A percentile compares a stretch with the other conserved stretches of the same genome.
Evolutionary conservation across 1,140 invertebrate species (phyloP).

Genomic region (Bombus difficillimus): DNA sequence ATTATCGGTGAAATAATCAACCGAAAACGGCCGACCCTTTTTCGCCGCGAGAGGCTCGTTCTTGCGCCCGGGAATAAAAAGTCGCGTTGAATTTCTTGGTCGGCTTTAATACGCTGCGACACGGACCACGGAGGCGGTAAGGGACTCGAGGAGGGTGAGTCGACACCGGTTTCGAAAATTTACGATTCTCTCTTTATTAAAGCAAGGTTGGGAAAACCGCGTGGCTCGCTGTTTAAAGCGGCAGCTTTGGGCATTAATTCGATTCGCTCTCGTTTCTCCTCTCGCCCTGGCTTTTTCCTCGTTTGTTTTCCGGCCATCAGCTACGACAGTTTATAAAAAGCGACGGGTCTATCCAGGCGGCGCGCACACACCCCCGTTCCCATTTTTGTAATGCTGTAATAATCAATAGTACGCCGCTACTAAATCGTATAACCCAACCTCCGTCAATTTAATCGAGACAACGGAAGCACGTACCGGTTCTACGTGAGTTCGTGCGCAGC

Average conservation of each 20-base stretch:
- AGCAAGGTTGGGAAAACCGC: slow-evolving; percentile 33
- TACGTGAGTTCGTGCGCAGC: slow-evolving; percentile 27
- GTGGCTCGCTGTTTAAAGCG: slow-evolving; percentile 39
- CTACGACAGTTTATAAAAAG: slow-evolving; percentile 50
- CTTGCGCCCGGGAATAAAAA: slow-evolving; percentile 11
- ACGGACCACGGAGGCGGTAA: neutral
- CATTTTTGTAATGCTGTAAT: slow-evolving; percentile 54
- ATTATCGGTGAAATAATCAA: slow-evolving; percentile 48
- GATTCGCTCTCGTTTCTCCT: slow-evolving; percentile 13
- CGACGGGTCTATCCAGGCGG: slow-evolving; percentile 38
- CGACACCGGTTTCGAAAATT: slow-evolving; percentile 40
- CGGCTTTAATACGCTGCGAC: slow-evolving; percentile 38
- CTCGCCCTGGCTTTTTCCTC: neutral
- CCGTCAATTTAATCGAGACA: slow-evolving; percentile 47
- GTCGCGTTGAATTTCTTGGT: slow-evolving; percentile 34
- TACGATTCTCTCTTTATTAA: slow-evolving; percentile 52
- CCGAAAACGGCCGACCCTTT: neutral
- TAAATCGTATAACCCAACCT: slow-evolving; percentile 34
- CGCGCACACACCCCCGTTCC: neutral
- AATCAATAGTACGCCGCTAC: slow-evolving; percentile 37
- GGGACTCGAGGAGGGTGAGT: neutral
- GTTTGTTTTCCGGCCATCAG: slow-evolving; percentile 49
- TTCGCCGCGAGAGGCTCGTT: neutral
- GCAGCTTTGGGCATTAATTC: slow-evolving; percentile 46
- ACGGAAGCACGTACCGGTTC: slow-evolving; percentile 40